Evolutionary conservation across 2,888 invertebrate species (phyloP), one percentile per base, ranked within the genome.

Genomic region (Strigamia transsilvanica): DNA sequence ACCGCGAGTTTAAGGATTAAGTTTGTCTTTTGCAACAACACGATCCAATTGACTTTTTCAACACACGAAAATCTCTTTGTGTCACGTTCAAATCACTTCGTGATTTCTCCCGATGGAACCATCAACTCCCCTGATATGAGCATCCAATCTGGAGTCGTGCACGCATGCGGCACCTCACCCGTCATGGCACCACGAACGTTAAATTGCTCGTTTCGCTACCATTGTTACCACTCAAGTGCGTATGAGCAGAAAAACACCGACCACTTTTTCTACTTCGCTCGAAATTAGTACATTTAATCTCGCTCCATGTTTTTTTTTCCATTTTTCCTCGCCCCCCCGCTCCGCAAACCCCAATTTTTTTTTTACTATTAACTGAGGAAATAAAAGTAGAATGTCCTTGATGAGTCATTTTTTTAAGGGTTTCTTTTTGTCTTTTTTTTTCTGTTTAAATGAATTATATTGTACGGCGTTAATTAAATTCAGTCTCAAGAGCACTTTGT

Each of bases 21-120:
- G 27, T 73, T 73, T 32, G 73, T 56, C 56, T 56, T 56, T 56
- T 56, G n/a, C 73, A 73, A 32, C 73, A 73, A 73, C 73, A 73
- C 73, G 27, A 73, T 32, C 73, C 73, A 73, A 73, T 73, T 73
- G 73, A 32, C 27, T 73, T 73, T 73, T n/a, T 73, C 32, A 32
- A 15, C 73, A 27, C 32, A 27, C 27, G 73, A 73, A 73, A 73
- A 73, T 73, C 73, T 73, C 32, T 73, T 73, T 73, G 73, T 73
- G 73, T 73, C 73, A 73, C 73, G 73, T 73, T 73, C 73, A 73
- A 73, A 73, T 73, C 73, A 73, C 73, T 73, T 73, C 73, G 73
- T 32, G 73, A 73, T 73, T 73, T 32, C 73, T 73, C 73, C 73
- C 73, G 32, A 73, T 73, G 73, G 73, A 73, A 73, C 73, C 73